Percentiles rank a stretch among this genome's conserved stretches.
These are phyloP conservation scores for Antrozous pallidus DNA, from an alignment of 2,797 vertebrate species.

Conservation along the genomic window DNA sequence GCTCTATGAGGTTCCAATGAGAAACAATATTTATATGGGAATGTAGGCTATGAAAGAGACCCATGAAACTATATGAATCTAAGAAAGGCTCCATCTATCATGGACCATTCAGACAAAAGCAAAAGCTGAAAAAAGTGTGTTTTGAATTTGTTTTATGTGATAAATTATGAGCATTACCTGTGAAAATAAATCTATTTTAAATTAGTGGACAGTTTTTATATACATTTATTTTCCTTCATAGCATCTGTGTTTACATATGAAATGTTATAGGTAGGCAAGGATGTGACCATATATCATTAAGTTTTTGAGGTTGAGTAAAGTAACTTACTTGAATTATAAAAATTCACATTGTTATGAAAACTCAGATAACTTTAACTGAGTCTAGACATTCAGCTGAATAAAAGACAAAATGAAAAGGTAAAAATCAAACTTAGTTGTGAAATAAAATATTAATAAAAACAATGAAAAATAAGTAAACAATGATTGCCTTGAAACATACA, in stretches of 20 bases:
- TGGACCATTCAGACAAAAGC: background rate
- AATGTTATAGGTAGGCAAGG: background rate
- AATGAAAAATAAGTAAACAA: background rate
- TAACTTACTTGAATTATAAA: background rate
- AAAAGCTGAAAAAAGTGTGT: background rate
- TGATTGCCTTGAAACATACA: background rate
- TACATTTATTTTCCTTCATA: constrained; percentile 1
- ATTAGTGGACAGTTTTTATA: background rate
- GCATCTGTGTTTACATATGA: background rate
- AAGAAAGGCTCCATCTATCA: background rate
- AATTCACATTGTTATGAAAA: constrained; percentile 2
- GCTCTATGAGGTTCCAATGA: background rate
- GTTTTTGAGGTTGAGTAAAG: background rate
- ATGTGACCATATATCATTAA: background rate
- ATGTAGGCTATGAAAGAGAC: background rate
- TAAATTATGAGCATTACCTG: background rate
- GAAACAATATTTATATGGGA: background rate
- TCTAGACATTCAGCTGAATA: background rate
- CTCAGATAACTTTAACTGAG: background rate
- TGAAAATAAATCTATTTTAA: constrained; percentile 15
- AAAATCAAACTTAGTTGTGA: background rate
- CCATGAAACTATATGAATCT: background rate
- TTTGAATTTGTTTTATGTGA: background rate
- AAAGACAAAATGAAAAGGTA: background rate
- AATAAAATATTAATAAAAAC: background rate